These are phyloP conservation scores for Zoanthus sansibaricus DNA, from an alignment of 92 coral and sea anemone genomes.

Conservation along the genomic window DNA sequence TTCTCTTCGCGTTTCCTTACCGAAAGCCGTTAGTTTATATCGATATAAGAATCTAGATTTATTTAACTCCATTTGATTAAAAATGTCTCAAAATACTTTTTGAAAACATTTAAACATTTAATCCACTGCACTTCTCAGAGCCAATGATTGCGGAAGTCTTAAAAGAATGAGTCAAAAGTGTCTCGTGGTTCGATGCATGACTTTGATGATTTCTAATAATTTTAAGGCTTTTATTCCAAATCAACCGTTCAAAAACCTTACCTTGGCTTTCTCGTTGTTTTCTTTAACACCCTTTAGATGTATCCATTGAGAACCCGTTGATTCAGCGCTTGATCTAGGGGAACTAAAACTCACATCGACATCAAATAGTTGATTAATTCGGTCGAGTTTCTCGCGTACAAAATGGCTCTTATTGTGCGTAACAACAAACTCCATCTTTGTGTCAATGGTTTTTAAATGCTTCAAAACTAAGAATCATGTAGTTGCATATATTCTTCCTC, in stretches of 20 bases:
- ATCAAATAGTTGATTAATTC: constrained; percentile 51
- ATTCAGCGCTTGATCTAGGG: constrained; percentile 37
- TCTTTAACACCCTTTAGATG: constrained; percentile 41
- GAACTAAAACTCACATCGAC: constrained; percentile 53
- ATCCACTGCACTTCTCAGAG: not conserved
- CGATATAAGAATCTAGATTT: too few species aligned
- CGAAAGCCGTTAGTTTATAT: not conserved
- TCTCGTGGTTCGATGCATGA: constrained; percentile 30
- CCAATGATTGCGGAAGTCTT: constrained; percentile 43
- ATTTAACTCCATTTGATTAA: too few species aligned
- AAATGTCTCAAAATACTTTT: not conserved
- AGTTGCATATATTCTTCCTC: constrained; percentile 16
- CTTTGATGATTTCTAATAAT: not conserved
- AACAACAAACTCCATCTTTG: constrained; percentile 69
- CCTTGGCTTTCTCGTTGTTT: constrained; percentile 54
- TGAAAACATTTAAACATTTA: not conserved
- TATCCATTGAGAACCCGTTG: constrained; percentile 56
- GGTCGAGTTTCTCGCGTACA: constrained; percentile 45
- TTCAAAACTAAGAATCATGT: not conserved
- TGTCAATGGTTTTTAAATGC: not conserved
- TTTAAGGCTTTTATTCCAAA: not conserved
- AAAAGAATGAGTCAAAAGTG: not conserved
- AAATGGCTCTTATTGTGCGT: constrained; percentile 51
- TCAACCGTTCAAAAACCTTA: not conserved
- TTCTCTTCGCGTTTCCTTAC: not conserved